Evolutionary conservation across 2,797 vertebrate genomes (phyloP).

Genomic region (Sphenopsis melanotis): DNA sequence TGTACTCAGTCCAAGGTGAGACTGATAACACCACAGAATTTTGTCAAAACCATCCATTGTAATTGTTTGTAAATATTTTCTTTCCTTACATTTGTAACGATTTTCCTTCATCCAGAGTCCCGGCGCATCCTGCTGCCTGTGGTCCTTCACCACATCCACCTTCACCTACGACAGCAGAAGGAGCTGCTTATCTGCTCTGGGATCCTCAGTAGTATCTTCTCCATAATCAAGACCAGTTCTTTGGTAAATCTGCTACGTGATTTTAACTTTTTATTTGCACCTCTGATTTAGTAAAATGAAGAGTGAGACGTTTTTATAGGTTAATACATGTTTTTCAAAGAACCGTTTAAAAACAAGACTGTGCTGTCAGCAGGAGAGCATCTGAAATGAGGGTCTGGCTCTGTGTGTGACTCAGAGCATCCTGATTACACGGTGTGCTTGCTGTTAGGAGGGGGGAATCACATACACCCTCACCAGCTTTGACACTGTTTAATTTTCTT

Average conservation of each 20-base stretch:
- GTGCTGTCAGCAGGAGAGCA: constrained; percentile 8
- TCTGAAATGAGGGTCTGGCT: constrained; percentile 25
- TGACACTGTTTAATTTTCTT: constrained; percentile 44
- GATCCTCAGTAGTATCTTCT: constrained; percentile 97
- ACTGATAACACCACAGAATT: neutral
- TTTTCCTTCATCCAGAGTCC: constrained; percentile 82
- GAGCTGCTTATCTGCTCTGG: constrained; percentile 98
- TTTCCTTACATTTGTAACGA: neutral
- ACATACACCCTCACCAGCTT: neutral
- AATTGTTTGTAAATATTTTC: neutral
- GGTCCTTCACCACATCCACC: constrained; percentile 97
- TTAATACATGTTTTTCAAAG: neutral
- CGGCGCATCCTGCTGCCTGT: constrained; percentile 95
- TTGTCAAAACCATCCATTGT: neutral
- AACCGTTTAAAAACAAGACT: neutral
- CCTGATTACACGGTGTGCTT: constrained; percentile 17
- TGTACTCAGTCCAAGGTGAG: neutral
- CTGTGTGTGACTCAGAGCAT: constrained; percentile 42
- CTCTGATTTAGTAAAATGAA: neutral
- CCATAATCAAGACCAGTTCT: constrained; percentile 95
- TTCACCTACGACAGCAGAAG: constrained; percentile 97
- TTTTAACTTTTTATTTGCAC: neutral
- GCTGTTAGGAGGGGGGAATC: neutral
- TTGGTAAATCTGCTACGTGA: constrained; percentile 78
- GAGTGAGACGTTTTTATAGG: neutral